phyloP scores from a whole-genome alignment of 2,888 invertebrate genomes.

The Pollenia griseotomentosa region DNA sequence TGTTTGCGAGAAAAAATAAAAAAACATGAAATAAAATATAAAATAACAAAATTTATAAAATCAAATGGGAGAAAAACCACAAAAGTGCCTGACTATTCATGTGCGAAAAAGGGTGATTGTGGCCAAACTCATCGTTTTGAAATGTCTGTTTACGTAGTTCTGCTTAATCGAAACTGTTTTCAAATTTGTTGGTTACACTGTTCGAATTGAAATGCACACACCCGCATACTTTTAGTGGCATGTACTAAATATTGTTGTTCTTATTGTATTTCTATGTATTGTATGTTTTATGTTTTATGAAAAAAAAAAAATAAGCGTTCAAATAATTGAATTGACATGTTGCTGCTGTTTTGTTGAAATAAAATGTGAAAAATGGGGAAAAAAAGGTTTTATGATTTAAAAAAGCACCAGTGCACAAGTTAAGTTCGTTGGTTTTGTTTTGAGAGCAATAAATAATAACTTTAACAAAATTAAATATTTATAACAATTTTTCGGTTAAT shows the following conservation, averaged over 20 bases:
- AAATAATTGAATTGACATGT: slow-evolving; percentile 65
- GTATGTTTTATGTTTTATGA: slow-evolving; percentile 47
- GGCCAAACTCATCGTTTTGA: slow-evolving; percentile 35
- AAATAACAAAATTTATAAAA: slow-evolving; percentile 36
- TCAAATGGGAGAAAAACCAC: slow-evolving; percentile 44
- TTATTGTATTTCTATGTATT: slow-evolving; percentile 10
- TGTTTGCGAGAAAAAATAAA: not conserved
- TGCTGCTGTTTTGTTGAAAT: slow-evolving; percentile 54
- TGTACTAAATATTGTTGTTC: not conserved
- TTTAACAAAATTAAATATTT: slow-evolving; percentile 13
- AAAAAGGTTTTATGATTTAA: not conserved
- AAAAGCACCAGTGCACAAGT: not conserved
- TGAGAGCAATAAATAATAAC: slow-evolving; percentile 22
- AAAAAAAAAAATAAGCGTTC: slow-evolving; percentile 46
- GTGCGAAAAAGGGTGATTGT: slow-evolving; percentile 55
- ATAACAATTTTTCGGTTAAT: slow-evolving; percentile 21
- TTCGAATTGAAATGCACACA: not conserved
- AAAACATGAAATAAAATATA: slow-evolving; percentile 4
- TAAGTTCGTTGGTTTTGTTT: not conserved
- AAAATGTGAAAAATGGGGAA: not conserved
- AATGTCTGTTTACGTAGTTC: slow-evolving; percentile 11
- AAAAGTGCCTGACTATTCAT: slow-evolving; percentile 44
- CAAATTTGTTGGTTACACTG: slow-evolving; percentile 40
- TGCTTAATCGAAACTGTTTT: slow-evolving; percentile 34
- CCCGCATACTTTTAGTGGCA: not conserved